Evolutionary conservation across 92 coral and sea anemone species (phyloP).

Genomic region (Zoanthus gigantus): DNA sequence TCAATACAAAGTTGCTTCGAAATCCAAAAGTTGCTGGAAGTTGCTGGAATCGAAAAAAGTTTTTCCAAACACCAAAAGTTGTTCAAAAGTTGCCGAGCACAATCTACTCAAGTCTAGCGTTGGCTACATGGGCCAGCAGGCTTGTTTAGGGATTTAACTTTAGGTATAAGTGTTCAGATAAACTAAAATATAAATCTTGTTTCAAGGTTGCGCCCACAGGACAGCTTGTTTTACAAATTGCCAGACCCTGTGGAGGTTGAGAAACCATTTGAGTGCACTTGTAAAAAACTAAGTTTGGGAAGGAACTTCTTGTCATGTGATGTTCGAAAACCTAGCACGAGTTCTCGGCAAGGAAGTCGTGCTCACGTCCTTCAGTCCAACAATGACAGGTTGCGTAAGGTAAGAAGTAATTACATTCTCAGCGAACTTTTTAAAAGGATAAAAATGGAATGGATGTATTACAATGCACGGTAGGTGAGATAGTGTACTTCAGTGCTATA

Average conservation of each 20-base stretch:
- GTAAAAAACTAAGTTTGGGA: constrained; percentile 28
- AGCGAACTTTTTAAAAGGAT: too few species aligned
- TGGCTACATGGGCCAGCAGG: too few species aligned
- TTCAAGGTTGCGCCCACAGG: neutral
- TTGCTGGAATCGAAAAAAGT: too few species aligned
- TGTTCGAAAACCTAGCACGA: neutral
- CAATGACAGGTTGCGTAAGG: neutral
- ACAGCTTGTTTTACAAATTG: constrained; percentile 17
- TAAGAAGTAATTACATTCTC: neutral
- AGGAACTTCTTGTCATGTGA: constrained; percentile 30
- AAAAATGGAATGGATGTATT: too few species aligned
- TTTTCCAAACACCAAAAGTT: too few species aligned
- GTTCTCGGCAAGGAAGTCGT: neutral
- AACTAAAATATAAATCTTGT: neutral
- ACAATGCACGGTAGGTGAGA: too few species aligned
- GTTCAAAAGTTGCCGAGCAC: too few species aligned
- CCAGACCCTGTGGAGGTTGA: neutral
- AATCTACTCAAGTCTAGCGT: too few species aligned
- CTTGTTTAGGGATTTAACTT: too few species aligned
- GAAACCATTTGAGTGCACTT: constrained; percentile 30
- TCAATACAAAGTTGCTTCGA: too few species aligned
- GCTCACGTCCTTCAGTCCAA: constrained; percentile 20
- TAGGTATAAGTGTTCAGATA: neutral
- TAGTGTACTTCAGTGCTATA: too few species aligned
- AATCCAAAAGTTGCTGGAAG: too few species aligned